A percentile compares a stretch with the other conserved stretches of the same genome.
Evolutionary conservation across 2,888 invertebrate genomes (phyloP).

Genomic region (Cheilosia variabilis): DNA sequence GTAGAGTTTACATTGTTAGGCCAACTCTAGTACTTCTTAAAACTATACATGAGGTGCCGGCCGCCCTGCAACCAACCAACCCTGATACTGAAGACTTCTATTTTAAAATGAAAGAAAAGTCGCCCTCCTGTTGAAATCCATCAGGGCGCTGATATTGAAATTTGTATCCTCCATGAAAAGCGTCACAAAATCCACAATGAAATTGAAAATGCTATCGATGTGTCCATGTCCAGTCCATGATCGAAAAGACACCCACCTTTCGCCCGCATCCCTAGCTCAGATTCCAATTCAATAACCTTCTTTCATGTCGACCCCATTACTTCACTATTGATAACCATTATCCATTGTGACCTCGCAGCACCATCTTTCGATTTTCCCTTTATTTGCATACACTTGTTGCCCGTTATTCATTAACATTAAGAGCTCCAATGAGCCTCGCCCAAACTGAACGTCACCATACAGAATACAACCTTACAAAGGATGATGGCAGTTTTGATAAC

Average conservation of each 20-base stretch:
- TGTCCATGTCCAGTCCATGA: no score
- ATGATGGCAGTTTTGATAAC: conserved; percentile 63
- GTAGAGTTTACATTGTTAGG: no score
- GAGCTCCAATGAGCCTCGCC: conserved; percentile 28
- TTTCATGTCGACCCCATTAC: conserved; percentile 15
- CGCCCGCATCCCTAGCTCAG: background rate
- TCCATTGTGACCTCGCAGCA: conserved; percentile 52
- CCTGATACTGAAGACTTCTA: no score
- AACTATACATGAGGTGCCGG: no score
- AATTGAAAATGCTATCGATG: no score
- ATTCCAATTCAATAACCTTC: conserved; percentile 48
- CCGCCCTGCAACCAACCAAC: no score
- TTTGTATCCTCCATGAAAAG: no score
- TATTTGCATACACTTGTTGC: conserved; percentile 68
- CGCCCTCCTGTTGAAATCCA: no score
- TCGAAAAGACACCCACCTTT: background rate
- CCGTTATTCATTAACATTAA: conserved; percentile 70
- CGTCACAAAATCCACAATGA: no score
- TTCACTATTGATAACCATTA: background rate
- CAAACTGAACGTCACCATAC: conserved; percentile 11
- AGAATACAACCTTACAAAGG: conserved; percentile 51
- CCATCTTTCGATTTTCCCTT: conserved; percentile 43
- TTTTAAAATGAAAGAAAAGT: no score
- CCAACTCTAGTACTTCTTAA: no score
- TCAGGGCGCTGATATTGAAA: no score